phyloP scores from a whole-genome alignment of 2,797 vertebrate genomes.

The Brotula barbata region DNA sequence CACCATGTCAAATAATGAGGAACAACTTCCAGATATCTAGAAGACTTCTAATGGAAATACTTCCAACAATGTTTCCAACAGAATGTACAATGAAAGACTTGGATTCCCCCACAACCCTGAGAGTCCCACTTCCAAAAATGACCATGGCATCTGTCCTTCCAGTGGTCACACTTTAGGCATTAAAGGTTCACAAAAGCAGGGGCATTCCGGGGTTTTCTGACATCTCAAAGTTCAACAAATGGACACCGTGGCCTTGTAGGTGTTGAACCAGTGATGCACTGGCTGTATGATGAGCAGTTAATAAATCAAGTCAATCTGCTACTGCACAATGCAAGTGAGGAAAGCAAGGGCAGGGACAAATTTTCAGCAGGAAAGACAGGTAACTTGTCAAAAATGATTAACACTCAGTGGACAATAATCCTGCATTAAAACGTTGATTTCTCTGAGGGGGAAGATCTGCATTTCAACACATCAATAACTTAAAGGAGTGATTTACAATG shows the following conservation, averaged over 20 bases:
- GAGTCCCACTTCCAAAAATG: constrained; percentile 37
- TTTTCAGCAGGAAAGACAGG: constrained; percentile 47
- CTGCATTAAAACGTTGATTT: constrained; percentile 26
- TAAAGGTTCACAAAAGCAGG: constrained; percentile 29
- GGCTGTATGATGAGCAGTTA: constrained; percentile 5
- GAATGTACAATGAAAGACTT: constrained; percentile 24
- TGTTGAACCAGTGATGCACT: constrained; percentile 22
- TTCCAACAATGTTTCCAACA: constrained; percentile 27
- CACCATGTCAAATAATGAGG: constrained; percentile 48
- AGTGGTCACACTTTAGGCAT: constrained; percentile 27
- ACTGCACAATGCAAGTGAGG: constrained; percentile 10
- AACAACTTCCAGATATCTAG: constrained; percentile 24
- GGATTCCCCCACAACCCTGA: constrained; percentile 40
- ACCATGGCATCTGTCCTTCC: constrained; percentile 22
- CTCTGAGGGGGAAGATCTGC: constrained; percentile 10
- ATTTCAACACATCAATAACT: constrained; percentile 35
- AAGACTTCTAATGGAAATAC: constrained; percentile 22
- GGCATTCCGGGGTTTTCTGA: constrained; percentile 18
- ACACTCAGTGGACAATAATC: constrained; percentile 19
- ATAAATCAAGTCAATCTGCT: constrained; percentile 33
- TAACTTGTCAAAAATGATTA: constrained; percentile 25
- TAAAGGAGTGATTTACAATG: constrained; percentile 33
- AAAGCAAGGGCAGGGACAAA: constrained; percentile 26
- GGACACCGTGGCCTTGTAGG: constrained; percentile 25
- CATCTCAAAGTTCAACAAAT: constrained; percentile 35